These are phyloP conservation scores for Bujurquina vittata DNA, from an alignment of 2,113 vertebrate species.

Conservation along the genomic window DNA sequence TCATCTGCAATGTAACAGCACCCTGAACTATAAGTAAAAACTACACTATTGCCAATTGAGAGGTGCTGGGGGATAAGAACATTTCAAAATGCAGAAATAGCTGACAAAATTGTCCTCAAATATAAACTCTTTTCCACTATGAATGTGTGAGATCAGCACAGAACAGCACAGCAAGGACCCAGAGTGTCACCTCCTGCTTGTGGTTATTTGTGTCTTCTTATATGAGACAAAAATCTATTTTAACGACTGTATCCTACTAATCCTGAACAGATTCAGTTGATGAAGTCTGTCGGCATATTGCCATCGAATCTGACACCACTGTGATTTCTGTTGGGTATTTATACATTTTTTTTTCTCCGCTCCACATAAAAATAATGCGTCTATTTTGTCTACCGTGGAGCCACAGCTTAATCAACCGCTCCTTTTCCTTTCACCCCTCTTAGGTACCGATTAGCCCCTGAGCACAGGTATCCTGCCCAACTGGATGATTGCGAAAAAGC, in stretches of 20 bases:
- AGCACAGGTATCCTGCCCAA: constrained; percentile 77
- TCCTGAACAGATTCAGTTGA: constrained; percentile 79
- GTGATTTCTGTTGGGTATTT: constrained; percentile 87
- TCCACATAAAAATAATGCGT: background rate
- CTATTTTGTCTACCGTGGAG: background rate
- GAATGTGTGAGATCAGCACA: background rate
- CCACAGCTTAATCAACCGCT: constrained; percentile 18
- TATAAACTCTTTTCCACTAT: background rate
- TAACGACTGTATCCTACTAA: constrained; percentile 9
- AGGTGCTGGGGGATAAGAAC: background rate
- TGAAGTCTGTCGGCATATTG: constrained; percentile 79
- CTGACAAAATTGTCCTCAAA: background rate
- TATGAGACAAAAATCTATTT: background rate
- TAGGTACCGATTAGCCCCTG: constrained; percentile 85
- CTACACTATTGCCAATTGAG: background rate
- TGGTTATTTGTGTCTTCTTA: background rate
- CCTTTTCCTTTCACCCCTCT: constrained; percentile 15
- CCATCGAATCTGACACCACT: constrained; percentile 81
- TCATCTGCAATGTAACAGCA: background rate
- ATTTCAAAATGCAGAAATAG: background rate
- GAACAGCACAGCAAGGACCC: background rate
- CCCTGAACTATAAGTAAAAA: background rate
- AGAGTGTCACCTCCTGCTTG: background rate
- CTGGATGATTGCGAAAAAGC: constrained; percentile 81
- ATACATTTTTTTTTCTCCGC: background rate